A percentile compares a stretch with the other conserved stretches of the same genome.
These are phyloP conservation scores for Euglossa dilemma DNA, from an alignment of 1,140 invertebrate species.

Conservation along the genomic window DNA sequence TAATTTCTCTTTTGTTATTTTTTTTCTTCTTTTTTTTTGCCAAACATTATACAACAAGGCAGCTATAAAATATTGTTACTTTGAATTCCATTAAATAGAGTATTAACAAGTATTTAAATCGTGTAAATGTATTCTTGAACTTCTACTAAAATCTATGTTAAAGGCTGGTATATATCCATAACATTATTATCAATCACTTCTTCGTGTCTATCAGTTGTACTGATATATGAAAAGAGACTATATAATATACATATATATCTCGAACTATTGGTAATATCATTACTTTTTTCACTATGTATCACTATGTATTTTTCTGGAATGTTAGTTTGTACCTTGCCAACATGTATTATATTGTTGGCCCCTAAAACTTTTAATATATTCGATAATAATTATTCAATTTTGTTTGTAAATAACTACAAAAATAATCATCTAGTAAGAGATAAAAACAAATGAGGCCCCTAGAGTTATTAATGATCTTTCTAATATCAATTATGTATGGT, in stretches of 20 bases:
- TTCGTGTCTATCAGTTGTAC: slow-evolving; percentile 37
- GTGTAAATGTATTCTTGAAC: slow-evolving; percentile 51
- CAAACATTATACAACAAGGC: slow-evolving; percentile 53
- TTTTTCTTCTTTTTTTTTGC: slow-evolving; percentile 43
- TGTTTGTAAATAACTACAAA: slow-evolving; percentile 70
- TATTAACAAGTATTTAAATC: slow-evolving; percentile 49
- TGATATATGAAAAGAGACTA: slow-evolving; percentile 39
- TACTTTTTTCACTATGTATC: slow-evolving; percentile 27
- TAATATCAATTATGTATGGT: slow-evolving; percentile 71
- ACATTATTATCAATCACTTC: slow-evolving; percentile 54
- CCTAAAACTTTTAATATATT: slow-evolving; percentile 43
- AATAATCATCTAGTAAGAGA: slow-evolving; percentile 61
- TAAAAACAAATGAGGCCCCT: slow-evolving; percentile 58
- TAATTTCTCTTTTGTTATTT: no score
- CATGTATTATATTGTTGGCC: slow-evolving; percentile 50
- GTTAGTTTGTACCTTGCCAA: slow-evolving; percentile 66
- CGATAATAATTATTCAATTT: slow-evolving; percentile 36
- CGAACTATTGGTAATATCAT: slow-evolving; percentile 32
- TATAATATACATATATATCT: slow-evolving; percentile 39
- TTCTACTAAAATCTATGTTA: slow-evolving; percentile 40
- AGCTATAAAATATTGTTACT: slow-evolving; percentile 43
- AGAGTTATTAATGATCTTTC: slow-evolving; percentile 46
- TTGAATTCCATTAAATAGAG: slow-evolving; percentile 18
- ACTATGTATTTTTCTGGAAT: slow-evolving; percentile 63
- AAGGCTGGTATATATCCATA: slow-evolving; percentile 44